A percentile compares a stretch with the other conserved stretches of the same genome.
Conservation (phyloP, 2,797 vertebrate species). For the Buceros bicornis region DNA sequence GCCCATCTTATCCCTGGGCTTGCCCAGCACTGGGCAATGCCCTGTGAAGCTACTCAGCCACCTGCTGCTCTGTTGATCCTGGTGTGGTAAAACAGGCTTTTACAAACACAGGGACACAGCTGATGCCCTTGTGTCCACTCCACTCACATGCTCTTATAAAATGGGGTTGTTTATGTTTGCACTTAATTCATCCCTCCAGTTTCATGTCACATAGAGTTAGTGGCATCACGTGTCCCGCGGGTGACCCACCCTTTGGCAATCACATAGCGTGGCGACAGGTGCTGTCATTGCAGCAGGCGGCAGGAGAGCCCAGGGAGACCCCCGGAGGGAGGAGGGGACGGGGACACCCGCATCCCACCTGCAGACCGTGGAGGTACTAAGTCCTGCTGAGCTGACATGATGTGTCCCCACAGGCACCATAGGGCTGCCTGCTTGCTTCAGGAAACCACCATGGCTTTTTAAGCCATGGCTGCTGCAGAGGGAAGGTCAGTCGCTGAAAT, state of each 20-base stretch:
- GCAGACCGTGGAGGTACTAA: not conserved
- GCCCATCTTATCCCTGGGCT: not conserved
- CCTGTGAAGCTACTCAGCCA: not conserved
- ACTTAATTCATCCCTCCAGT: not conserved
- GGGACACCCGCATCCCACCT: not conserved
- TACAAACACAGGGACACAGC: not conserved
- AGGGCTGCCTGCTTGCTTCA: not conserved
- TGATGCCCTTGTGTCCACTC: not conserved
- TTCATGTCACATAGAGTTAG: not conserved
- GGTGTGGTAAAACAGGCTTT: not conserved
- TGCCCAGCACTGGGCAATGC: not conserved
- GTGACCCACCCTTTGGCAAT: not conserved
- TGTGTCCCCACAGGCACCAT: fast-evolving
- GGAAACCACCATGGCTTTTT: not conserved
- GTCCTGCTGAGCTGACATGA: not conserved
- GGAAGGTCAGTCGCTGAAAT: not conserved
- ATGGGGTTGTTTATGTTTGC: not conserved
- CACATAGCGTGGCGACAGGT: fast-evolving
- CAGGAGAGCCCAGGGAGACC: not conserved
- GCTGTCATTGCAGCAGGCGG: not conserved
- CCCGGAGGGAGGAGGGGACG: not conserved
- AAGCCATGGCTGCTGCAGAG: not conserved
- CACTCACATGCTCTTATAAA: not conserved
- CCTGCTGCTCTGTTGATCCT: not conserved
- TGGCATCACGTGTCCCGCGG: not conserved